These are phyloP conservation scores for Micronycteris hirsuta DNA, from an alignment of 2,113 vertebrate genomes.

Conservation along the genomic window DNA sequence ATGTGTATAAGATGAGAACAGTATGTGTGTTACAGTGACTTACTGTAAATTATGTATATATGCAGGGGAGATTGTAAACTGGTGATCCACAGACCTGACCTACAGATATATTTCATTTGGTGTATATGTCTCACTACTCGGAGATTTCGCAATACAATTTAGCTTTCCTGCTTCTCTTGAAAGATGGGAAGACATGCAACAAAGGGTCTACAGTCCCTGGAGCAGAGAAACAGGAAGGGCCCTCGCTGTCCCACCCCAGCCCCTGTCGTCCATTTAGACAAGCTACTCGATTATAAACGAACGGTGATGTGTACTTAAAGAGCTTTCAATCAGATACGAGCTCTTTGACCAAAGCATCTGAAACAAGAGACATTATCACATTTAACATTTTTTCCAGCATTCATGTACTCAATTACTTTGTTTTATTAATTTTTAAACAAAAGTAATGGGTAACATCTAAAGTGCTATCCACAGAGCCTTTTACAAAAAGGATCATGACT, in stretches of 20 bases:
- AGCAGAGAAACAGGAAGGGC: neutral
- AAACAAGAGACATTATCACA: neutral
- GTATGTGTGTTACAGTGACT: neutral
- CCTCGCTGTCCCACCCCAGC: neutral
- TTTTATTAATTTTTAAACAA: conserved; percentile 13
- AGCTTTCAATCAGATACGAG: neutral
- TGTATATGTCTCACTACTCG: neutral
- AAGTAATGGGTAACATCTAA: conserved; percentile 12
- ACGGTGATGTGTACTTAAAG: neutral
- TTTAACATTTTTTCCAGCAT: neutral
- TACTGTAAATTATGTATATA: neutral
- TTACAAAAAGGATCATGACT: neutral
- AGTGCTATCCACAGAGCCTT: neutral
- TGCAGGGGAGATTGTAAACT: neutral
- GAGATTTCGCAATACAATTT: neutral
- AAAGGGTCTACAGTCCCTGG: neutral
- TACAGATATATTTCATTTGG: neutral
- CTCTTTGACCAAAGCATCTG: neutral
- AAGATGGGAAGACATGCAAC: neutral
- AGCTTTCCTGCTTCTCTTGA: neutral
- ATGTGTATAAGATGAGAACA: neutral
- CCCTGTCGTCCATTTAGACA: neutral
- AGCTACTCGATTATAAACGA: neutral
- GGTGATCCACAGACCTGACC: neutral
- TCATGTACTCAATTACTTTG: neutral